Evolutionary conservation across 2,113 vertebrate species (phyloP).

Genomic region (Collichthys lucidus): DNA sequence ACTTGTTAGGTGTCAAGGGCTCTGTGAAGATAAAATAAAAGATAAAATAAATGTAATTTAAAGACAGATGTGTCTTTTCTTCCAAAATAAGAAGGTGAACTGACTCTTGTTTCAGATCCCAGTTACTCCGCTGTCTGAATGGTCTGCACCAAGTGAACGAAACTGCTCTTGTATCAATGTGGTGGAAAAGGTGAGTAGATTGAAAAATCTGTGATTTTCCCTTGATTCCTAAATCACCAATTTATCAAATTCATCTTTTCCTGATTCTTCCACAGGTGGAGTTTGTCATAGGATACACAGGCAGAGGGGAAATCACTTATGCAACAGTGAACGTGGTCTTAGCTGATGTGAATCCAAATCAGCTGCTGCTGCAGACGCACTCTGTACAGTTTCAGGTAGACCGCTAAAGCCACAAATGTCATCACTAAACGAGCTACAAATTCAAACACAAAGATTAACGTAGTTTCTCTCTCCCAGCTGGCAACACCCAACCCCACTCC

Average conservation of each 20-base stretch:
- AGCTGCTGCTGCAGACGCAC: slow-evolving; percentile 74
- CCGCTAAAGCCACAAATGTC: background rate
- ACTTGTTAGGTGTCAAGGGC: background rate
- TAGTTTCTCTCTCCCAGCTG: slow-evolving; percentile 59
- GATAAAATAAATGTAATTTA: background rate
- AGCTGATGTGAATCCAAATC: slow-evolving; percentile 35
- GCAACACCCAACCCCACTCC: slow-evolving; percentile 37
- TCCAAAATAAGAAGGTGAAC: background rate
- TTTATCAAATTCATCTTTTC: background rate
- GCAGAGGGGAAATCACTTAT: slow-evolving; percentile 69
- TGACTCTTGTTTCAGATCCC: slow-evolving; percentile 73
- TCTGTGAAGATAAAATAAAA: background rate
- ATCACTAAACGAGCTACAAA: accelerated
- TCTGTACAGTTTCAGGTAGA: slow-evolving; percentile 78
- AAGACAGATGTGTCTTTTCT: background rate
- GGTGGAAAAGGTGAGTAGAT: slow-evolving; percentile 70
- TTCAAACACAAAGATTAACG: background rate
- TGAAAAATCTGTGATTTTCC: background rate
- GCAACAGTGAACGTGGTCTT: slow-evolving; percentile 59
- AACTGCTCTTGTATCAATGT: slow-evolving; percentile 78
- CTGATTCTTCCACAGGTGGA: slow-evolving; percentile 72
- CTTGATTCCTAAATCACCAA: background rate
- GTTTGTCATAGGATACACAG: slow-evolving; percentile 76
- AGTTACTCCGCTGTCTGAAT: slow-evolving; percentile 64
- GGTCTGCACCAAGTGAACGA: slow-evolving; percentile 66